Conservation (phyloP, 23 tunicate species). For the Trididemnum nubilum region DNA sequence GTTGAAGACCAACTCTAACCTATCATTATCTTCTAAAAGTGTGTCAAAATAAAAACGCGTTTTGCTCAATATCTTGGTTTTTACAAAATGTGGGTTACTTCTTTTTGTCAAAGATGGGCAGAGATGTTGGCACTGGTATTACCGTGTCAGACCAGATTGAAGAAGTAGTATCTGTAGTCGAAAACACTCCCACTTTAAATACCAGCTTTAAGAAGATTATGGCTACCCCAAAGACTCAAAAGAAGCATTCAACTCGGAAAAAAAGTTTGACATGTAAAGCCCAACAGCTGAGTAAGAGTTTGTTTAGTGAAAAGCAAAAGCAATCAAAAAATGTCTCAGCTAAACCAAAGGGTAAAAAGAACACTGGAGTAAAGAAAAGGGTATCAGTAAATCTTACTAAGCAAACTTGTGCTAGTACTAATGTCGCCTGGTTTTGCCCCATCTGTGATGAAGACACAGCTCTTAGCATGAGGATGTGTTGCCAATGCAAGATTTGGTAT, state of each 20-base stretch:
- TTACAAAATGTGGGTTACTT: no score
- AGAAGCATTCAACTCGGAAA: constrained; percentile 5
- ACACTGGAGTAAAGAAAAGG: neutral
- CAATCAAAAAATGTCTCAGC: constrained; percentile 12
- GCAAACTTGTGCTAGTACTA: neutral
- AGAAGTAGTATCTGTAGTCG: neutral
- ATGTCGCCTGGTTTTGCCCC: constrained; percentile 25
- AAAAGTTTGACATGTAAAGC: constrained; percentile 19
- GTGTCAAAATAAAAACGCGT: no score
- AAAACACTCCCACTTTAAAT: neutral
- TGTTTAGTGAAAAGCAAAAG: constrained; percentile 1
- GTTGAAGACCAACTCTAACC: no score
- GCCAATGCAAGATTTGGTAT: constrained; percentile 12
- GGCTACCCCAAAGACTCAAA: constrained; percentile 15
- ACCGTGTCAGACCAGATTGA: constrained; percentile 6
- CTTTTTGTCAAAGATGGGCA: no score
- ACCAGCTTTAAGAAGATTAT: constrained; percentile 12
- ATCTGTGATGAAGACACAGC: constrained; percentile 7
- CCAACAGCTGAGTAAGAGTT: neutral
- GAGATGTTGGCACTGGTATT: constrained; percentile 1
- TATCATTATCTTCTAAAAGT: no score
- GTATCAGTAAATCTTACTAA: constrained; percentile 3
- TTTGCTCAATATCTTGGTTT: no score
- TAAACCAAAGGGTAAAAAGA: constrained; percentile 6
- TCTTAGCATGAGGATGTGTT: constrained; percentile 27